phyloP scores from a whole-genome alignment of 2,888 invertebrate species.

The Tribolium freemani region DNA sequence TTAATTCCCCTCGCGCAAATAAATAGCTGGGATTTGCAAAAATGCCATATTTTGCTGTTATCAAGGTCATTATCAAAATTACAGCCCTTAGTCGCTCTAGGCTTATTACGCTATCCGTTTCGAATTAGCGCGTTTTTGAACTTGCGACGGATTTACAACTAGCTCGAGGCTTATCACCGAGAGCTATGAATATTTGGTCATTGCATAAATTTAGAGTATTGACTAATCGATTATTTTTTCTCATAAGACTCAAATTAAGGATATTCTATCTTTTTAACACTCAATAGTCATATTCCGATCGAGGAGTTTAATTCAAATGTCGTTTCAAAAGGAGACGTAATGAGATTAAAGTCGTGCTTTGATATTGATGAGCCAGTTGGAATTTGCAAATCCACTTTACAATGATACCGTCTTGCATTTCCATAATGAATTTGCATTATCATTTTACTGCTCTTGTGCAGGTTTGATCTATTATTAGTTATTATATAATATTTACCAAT shows the following conservation, averaged over 20 bases:
- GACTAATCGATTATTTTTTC: neutral
- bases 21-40: slow-evolving; percentile 66
- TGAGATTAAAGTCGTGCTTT: slow-evolving; percentile 15
- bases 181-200: slow-evolving; percentile 4
- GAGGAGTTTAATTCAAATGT: slow-evolving; percentile 33
- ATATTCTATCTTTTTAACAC: neutral
- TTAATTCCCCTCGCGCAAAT: slow-evolving; percentile 63
- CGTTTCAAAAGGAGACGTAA: slow-evolving; percentile 22
- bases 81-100: slow-evolving; percentile 50
- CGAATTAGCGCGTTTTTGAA: slow-evolving; percentile 54
- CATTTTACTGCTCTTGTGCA: neutral
- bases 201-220: neutral
- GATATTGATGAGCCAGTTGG: slow-evolving; percentile 18
- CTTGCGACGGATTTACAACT: slow-evolving; percentile 8
- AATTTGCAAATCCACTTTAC: neutral
- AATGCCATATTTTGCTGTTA: slow-evolving; percentile 67
- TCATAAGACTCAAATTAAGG: too few species aligned
- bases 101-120: slow-evolving; percentile 59
- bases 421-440: neutral
- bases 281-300: slow-evolving; percentile 10
- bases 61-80: slow-evolving; percentile 68
- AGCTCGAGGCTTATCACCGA: slow-evolving; percentile 3
- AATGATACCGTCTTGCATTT: neutral
- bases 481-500: too few species aligned
- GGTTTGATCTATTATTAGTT: neutral